Evolutionary conservation across 37 sponge, comb jelly and placozoan species (phyloP), one percentile per base, ranked within the genome.

Genomic region (Theonella swinhoei): DNA sequence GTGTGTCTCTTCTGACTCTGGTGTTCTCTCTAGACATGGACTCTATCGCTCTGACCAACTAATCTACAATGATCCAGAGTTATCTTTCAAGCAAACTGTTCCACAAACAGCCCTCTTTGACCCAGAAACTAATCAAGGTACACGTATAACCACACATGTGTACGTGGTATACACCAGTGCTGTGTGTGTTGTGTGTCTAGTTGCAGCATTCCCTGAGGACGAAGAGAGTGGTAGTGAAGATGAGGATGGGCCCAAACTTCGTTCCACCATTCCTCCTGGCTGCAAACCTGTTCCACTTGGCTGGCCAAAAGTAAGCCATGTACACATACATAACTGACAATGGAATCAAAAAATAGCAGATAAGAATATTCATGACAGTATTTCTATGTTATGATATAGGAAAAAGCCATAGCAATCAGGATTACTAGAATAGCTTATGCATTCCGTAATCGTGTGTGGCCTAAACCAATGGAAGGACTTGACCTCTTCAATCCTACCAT

Each of bases 401-500:
- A 93, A 35, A 93, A 93, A 77, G 93, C 93, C 20, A 86, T 86
- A 59, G 83, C 85, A n/a, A 93, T 93, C 37, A 47, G 93, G 32
- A 42, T 93, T 37, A 86, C 86, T 2, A 59, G 90, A 37, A 93
- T 93, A 70, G 79, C 85, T 24, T 93, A 78, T 82, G 89, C 93
- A 7, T 93, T 93, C 41, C 77, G 93, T 20, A 85, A 88, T 42
- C 42, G 76, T 5, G 78, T 78, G 36, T 93, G 93, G 93, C 93
- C 93, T 20, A 88, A 89, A 40, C 93, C 93, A 37, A 93, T 93
- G 93, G 93, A 93, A 58, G 93, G 93, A 0, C 87, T 93, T 23
- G 90, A 93, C 64, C 75, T 93, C 42, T 93, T 93, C 70, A n/a
- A 26, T 2, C 93, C 93, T 9, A 38, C 64, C 20, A 41, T 85